Evolutionary conservation across 2,888 invertebrate species (phyloP).

Genomic region (Lobophora halterata): DNA sequence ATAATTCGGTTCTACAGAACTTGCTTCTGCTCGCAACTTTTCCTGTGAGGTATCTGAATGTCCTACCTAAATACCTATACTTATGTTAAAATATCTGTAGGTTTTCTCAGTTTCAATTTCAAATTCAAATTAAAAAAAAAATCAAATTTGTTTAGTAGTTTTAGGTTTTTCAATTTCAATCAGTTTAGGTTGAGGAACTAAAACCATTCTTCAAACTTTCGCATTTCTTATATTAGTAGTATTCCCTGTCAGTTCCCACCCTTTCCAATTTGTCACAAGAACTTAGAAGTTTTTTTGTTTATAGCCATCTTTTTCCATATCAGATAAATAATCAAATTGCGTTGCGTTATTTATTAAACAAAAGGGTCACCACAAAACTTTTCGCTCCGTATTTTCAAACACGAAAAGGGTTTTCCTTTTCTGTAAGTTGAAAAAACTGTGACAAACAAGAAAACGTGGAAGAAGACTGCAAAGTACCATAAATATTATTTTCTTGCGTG

Average conservation of each 20-base stretch:
- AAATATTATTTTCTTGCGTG: slow-evolving; percentile 58
- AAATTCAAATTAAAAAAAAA: no score
- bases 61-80: no score
- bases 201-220: no score
- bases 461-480: slow-evolving; percentile 49
- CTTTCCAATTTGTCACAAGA: slow-evolving; percentile 30
- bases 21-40: no score
- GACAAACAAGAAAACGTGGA: slow-evolving; percentile 53
- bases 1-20: no score
- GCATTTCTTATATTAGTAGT: no score
- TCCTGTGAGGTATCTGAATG: no score
- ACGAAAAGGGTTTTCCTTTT: slow-evolving; percentile 46
- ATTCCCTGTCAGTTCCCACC: slow-evolving; percentile 10
- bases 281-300: slow-evolving; percentile 15
- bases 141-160: no score
- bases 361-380: slow-evolving; percentile 35
- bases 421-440: slow-evolving; percentile 46
- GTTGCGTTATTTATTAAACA: slow-evolving; percentile 28
- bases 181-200: no score
- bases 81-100: no score
- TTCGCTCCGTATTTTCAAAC: slow-evolving; percentile 29
- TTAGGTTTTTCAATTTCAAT: no score
- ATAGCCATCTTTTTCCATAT: slow-evolving; percentile 24
- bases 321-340: slow-evolving; percentile 29
- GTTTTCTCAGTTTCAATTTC: no score